Conservation (phyloP, 2,888 invertebrate genomes). For the Cryptus viduatorius region DNA sequence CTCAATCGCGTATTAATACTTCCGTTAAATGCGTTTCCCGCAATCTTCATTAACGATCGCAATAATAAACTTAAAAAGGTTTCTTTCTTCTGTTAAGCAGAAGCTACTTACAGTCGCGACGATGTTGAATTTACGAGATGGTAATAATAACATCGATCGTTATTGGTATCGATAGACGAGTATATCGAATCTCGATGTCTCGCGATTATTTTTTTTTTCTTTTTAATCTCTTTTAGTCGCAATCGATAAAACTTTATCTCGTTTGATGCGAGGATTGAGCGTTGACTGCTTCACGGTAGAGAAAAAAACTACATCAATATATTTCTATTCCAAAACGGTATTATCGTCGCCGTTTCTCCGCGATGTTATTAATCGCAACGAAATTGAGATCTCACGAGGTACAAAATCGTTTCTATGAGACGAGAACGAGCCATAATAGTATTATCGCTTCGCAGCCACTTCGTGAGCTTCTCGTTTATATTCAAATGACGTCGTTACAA, state of each 20-base stretch:
- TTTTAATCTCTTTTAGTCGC: background rate
- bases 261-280: background rate
- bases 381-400: slow-evolving; percentile 60
- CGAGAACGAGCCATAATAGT: slow-evolving; percentile 39
- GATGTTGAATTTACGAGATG: slow-evolving; percentile 8
- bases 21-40: slow-evolving; percentile 45
- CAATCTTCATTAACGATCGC: slow-evolving; percentile 61
- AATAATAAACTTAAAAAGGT: slow-evolving; percentile 37
- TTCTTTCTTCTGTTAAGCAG: background rate
- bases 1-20: slow-evolving; percentile 43
- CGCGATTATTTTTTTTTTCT: too few relatives aligned
- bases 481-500: slow-evolving; percentile 56
- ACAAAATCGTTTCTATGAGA: background rate
- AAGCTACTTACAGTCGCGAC: background rate
- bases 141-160: slow-evolving; percentile 26
- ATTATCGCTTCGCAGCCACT: slow-evolving; percentile 50
- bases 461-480: slow-evolving; percentile 57
- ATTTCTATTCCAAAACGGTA: background rate
- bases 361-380: slow-evolving; percentile 37
- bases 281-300: background rate
- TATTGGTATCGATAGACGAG: slow-evolving; percentile 3
- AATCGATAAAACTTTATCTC: background rate
- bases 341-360: background rate
- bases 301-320: background rate
- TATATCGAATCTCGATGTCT: too few relatives aligned